These are phyloP conservation scores for Tadarida brasiliensis DNA, from an alignment of 2,797 vertebrate species.

Conservation along the genomic window DNA sequence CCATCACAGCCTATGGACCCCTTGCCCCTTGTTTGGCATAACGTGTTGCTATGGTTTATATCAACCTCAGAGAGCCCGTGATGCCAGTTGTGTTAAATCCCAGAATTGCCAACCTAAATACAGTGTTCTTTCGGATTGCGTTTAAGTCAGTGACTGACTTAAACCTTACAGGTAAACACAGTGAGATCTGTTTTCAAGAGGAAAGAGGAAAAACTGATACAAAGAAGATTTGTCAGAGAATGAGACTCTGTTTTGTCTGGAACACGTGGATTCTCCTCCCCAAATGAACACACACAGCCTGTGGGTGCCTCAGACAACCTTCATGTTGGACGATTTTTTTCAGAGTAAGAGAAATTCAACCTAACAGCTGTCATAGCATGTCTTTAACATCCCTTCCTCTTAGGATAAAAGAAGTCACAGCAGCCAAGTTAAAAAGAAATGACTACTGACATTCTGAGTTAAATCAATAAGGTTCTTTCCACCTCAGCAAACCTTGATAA, in stretches of 20 bases:
- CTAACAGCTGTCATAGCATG: not conserved
- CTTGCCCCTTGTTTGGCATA: not conserved
- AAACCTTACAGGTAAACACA: not conserved
- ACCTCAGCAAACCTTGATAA: not conserved
- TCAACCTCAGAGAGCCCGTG: not conserved
- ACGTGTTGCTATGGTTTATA: not conserved
- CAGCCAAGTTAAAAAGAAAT: not conserved
- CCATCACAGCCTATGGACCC: not conserved
- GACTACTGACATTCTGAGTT: not conserved
- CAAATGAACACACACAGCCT: not conserved
- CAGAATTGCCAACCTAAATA: not conserved
- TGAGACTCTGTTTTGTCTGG: not conserved
- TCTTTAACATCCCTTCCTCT: not conserved
- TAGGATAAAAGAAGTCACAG: not conserved
- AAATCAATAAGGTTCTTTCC: slow-evolving; percentile 19
- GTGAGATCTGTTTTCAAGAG: not conserved
- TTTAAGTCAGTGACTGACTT: not conserved
- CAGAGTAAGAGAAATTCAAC: not conserved
- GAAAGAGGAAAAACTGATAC: not conserved
- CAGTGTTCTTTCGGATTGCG: not conserved
- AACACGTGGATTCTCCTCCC: not conserved
- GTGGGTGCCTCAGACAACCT: not conserved
- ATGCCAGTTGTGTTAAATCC: not conserved
- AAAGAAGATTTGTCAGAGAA: not conserved
- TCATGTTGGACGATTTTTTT: not conserved